phyloP scores from a whole-genome alignment of 1,140 invertebrate genomes.

The Sweltsa coloradensis region DNA sequence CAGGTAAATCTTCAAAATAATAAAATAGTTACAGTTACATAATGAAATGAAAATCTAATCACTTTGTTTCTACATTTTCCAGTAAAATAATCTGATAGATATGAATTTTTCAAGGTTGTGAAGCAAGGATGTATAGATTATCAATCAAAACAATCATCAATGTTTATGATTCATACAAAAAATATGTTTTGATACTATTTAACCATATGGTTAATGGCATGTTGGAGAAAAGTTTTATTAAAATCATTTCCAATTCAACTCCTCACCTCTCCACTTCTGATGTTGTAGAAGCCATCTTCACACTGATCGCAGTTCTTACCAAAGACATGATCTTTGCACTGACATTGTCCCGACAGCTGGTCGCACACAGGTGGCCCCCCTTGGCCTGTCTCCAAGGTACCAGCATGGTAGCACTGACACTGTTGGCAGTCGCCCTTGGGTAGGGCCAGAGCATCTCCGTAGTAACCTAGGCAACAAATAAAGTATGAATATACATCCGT shows the following conservation, averaged over 20 bases:
- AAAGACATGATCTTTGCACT: slow-evolving; percentile 74
- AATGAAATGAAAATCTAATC: too few relatives aligned
- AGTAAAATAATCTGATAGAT: too few relatives aligned
- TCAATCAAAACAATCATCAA: slow-evolving; percentile 6
- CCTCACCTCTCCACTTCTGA: slow-evolving; percentile 55
- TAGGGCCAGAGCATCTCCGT: slow-evolving; percentile 73
- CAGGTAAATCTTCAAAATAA: too few relatives aligned
- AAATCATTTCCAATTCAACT: slow-evolving; percentile 11
- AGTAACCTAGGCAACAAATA: slow-evolving; percentile 47
- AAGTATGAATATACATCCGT: not conserved
- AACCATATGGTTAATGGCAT: not conserved
- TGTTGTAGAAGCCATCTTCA: slow-evolving; percentile 71
- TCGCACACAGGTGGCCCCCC: slow-evolving; percentile 65
- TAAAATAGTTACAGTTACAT: too few relatives aligned
- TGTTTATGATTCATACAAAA: slow-evolving; percentile 1
- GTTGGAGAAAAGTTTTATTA: not conserved
- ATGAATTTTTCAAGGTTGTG: too few relatives aligned
- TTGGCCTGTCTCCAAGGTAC: slow-evolving; percentile 54
- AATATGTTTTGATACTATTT: slow-evolving; percentile 2
- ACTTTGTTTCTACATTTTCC: too few relatives aligned
- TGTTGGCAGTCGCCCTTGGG: slow-evolving; percentile 83
- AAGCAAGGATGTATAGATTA: slow-evolving; percentile 8
- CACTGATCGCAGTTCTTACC: slow-evolving; percentile 84
- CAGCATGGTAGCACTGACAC: slow-evolving; percentile 71
- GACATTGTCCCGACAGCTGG: slow-evolving; percentile 69